phyloP scores from a whole-genome alignment of 2,797 vertebrate species.

The Channallabes apus region DNA sequence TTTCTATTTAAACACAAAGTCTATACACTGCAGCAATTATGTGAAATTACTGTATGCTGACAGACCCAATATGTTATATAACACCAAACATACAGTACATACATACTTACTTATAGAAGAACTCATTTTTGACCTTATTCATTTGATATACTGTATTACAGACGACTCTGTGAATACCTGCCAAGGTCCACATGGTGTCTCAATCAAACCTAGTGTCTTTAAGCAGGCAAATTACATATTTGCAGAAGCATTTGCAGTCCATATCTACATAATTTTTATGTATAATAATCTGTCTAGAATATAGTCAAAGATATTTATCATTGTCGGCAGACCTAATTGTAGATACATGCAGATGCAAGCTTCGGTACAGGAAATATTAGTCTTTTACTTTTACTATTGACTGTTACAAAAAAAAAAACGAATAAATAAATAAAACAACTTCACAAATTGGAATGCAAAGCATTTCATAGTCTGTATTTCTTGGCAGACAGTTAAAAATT shows the following conservation, averaged over 20 bases:
- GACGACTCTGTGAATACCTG: background rate
- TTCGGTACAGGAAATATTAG: background rate
- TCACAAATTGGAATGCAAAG: background rate
- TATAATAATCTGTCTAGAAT: background rate
- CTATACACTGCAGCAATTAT: background rate
- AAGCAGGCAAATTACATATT: background rate
- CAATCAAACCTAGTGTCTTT: background rate
- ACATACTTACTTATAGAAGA: background rate
- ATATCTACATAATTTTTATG: background rate
- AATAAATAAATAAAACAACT: background rate
- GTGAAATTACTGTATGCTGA: background rate
- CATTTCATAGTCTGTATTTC: background rate
- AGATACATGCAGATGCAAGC: background rate
- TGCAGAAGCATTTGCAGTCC: background rate
- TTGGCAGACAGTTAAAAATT: background rate
- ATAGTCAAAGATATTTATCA: background rate
- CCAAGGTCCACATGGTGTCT: background rate
- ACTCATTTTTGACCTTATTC: background rate
- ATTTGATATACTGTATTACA: background rate
- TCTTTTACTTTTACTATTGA: background rate
- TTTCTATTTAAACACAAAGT: constrained; percentile 8
- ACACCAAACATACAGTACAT: background rate
- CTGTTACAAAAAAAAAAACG: too few species aligned
- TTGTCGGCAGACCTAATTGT: background rate
- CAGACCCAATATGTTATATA: background rate